Conservation (phyloP, 2,113 vertebrate genomes). For the Anthoscopus minutus region DNA sequence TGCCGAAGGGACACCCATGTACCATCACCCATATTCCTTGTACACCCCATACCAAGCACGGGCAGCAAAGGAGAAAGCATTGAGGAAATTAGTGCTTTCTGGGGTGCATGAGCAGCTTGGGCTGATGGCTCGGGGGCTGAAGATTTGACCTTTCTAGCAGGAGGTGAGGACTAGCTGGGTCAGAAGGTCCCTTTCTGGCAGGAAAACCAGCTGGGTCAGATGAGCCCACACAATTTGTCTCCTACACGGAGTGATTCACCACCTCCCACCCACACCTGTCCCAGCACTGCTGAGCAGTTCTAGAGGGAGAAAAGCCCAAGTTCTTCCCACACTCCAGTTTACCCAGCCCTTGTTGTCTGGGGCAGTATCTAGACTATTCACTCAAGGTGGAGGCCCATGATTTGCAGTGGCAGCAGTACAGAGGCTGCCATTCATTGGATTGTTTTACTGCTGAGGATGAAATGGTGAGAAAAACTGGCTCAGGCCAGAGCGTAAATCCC, state of each 20-base stretch:
- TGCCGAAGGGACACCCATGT: not conserved
- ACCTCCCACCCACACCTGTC: not conserved
- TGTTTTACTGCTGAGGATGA: not conserved
- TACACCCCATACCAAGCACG: not conserved
- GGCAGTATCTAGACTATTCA: too few species aligned
- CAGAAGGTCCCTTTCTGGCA: not conserved
- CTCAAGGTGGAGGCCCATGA: not conserved
- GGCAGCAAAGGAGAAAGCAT: not conserved
- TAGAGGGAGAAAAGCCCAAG: not conserved
- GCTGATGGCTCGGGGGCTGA: not conserved
- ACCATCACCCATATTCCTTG: not conserved
- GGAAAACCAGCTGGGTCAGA: not conserved
- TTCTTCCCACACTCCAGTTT: not conserved
- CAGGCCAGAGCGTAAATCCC: fast-evolving
- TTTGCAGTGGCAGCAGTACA: not conserved
- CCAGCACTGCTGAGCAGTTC: not conserved
- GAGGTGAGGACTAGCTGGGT: not conserved
- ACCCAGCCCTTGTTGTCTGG: not conserved
- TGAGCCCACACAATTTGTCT: not conserved
- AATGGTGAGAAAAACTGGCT: not conserved
- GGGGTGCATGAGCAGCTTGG: not conserved
- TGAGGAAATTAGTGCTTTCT: not conserved
- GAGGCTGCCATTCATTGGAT: not conserved
- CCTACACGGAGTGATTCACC: fast-evolving
- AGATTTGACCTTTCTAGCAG: not conserved